phyloP scores from a whole-genome alignment of 37 sponge, comb jelly and placozoan genomes.

The Spongilla lacustris region DNA sequence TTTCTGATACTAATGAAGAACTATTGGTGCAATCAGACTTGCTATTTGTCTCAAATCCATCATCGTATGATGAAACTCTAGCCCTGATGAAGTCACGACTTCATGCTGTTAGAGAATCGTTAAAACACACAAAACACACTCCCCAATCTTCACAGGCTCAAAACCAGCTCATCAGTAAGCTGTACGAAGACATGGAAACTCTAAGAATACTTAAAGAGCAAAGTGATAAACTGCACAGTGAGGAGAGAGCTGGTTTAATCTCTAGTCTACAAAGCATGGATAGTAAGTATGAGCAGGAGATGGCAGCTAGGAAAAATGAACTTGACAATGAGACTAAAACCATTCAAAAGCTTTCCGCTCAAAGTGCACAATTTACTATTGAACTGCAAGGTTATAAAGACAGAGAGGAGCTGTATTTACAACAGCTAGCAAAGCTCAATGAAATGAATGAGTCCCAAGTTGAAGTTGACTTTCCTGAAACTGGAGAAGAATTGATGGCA shows the following conservation, averaged over 20 bases:
- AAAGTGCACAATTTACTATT: constrained; percentile 10
- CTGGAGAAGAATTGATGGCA: too few relatives aligned
- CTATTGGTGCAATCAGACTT: background rate
- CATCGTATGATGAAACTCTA: constrained; percentile 27
- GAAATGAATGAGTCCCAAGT: background rate
- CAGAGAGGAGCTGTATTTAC: background rate
- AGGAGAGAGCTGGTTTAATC: background rate
- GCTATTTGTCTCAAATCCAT: background rate
- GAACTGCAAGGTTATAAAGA: background rate
- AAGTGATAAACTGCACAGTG: background rate
- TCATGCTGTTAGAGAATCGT: constrained; percentile 30
- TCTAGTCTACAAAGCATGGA: background rate
- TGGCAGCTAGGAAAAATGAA: background rate
- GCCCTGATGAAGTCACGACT: constrained; percentile 55
- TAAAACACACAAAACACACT: background rate
- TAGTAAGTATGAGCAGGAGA: background rate
- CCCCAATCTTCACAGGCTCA: background rate
- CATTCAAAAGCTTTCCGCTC: background rate
- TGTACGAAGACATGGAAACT: background rate
- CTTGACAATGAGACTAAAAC: background rate
- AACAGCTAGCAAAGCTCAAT: background rate
- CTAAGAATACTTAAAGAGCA: background rate
- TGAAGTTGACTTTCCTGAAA: too few relatives aligned
- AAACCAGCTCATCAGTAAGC: background rate
- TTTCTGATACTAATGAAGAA: background rate